These are phyloP conservation scores for Rhodinocichla rosea DNA, from an alignment of 2,113 vertebrate genomes.

Conservation along the genomic window DNA sequence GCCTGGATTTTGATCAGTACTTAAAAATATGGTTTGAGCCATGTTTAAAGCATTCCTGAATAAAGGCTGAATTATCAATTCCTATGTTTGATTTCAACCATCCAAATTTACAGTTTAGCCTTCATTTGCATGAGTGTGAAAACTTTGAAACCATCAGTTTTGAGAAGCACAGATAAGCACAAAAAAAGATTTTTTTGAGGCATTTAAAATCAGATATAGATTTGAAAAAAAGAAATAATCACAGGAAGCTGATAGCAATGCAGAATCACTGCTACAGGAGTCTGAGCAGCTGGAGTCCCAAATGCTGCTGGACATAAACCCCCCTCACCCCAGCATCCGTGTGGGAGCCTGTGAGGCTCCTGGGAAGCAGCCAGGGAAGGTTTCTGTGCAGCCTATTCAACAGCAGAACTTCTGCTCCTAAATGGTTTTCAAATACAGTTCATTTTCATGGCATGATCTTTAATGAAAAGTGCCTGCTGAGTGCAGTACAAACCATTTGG, in stretches of 20 bases:
- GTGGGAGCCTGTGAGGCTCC: neutral
- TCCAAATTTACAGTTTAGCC: neutral
- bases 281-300: neutral
- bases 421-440: conserved; percentile 52
- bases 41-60: neutral
- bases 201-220: neutral
- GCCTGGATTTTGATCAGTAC: neutral
- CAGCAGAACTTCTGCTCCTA: conserved; percentile 10
- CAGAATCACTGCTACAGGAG: neutral
- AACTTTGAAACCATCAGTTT: neutral
- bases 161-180: neutral
- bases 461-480: conserved; percentile 76
- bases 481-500: conserved; percentile 75
- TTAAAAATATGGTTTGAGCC: neutral
- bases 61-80: neutral
- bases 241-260: neutral
- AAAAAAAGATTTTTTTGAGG: neutral
- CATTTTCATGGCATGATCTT: conserved; percentile 68
- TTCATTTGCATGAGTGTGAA: neutral
- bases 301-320: neutral
- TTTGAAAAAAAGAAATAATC: neutral
- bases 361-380: neutral
- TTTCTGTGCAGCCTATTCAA: neutral
- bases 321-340: neutral
- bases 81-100: neutral